phyloP scores from a whole-genome alignment of 2,888 invertebrate genomes.

The Bugulina stolonifera region DNA sequence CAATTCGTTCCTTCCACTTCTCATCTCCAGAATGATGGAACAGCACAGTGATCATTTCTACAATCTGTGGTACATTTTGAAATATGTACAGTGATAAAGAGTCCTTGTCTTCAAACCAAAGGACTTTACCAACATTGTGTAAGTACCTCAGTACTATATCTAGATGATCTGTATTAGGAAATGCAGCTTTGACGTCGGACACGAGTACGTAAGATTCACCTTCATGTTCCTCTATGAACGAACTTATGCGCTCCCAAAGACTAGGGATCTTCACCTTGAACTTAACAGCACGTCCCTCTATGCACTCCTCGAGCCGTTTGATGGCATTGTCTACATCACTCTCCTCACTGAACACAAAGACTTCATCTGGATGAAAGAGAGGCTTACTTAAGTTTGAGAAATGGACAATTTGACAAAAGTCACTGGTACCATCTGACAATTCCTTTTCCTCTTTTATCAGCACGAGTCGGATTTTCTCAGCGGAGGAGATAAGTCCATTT shows the following conservation, averaged over 20 bases:
- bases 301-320: not conserved
- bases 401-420: no score
- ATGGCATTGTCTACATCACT: no score
- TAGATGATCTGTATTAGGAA: not conserved
- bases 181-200: not conserved
- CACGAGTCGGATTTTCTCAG: no score
- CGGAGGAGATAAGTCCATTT: no score
- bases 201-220: not conserved
- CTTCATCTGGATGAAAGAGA: not conserved
- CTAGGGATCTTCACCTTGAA: not conserved
- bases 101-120: slow-evolving; percentile 4
- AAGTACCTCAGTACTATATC: not conserved
- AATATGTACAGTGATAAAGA: not conserved
- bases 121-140: not conserved
- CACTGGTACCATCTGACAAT: not conserved
- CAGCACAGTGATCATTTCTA: not conserved
- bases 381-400: not conserved
- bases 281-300: not conserved
- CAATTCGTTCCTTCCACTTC: not conserved
- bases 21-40: not conserved
- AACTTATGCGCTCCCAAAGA: not conserved
- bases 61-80: not conserved
- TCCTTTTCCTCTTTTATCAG: no score
- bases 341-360: not conserved
- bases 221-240: not conserved